phyloP scores from a whole-genome alignment of 2,888 invertebrate species.

The Tenthredo scrophulariae region DNA sequence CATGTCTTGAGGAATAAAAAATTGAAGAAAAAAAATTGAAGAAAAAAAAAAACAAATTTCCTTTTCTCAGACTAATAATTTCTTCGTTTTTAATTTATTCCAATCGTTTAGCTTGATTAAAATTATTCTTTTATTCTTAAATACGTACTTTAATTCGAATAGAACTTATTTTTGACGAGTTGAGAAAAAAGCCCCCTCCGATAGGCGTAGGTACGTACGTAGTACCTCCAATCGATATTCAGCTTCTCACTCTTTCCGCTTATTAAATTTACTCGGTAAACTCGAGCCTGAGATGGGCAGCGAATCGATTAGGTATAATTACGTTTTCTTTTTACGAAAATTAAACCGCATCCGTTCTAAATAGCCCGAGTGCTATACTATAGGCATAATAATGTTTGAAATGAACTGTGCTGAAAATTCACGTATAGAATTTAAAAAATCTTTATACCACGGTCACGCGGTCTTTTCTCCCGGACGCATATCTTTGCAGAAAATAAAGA shows the following conservation, averaged over 20 bases:
- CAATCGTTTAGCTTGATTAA: not conserved
- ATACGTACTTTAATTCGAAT: not conserved
- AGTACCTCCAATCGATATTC: not conserved
- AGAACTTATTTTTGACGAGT: not conserved
- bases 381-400: not conserved
- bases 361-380: not conserved
- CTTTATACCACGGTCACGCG: not conserved
- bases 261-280: not conserved
- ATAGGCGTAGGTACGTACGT: not conserved
- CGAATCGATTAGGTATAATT: not conserved
- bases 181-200: not conserved
- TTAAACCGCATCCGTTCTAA: slow-evolving; percentile 3
- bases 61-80: not conserved
- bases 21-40: not conserved
- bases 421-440: not conserved
- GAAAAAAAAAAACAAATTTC: not conserved
- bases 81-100: not conserved
- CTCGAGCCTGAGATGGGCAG: not conserved
- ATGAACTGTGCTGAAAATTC: not conserved
- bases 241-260: not conserved
- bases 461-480: not conserved
- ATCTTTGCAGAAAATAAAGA: not conserved
- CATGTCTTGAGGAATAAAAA: no score
- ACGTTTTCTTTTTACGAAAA: not conserved
- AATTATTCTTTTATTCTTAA: not conserved